Conservation (phyloP, 2,797 vertebrate species). For the Diglossa cyanea region DNA sequence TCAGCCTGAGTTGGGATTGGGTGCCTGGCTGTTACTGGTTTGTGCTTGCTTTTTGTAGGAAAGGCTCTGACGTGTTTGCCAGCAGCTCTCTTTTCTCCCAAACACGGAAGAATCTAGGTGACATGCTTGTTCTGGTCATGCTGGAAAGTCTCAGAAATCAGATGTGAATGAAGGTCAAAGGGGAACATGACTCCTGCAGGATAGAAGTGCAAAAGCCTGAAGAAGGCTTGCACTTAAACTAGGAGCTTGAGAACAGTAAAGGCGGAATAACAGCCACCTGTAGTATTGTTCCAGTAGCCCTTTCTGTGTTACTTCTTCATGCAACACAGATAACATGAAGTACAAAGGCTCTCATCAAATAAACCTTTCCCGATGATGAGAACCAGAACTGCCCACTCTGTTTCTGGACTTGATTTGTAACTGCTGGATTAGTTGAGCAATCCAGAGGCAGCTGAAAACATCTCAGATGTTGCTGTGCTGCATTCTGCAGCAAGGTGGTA, state of each 20-base stretch:
- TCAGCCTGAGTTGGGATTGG: rapidly evolving
- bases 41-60: neutral
- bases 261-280: neutral
- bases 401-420: neutral
- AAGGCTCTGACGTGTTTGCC: neutral
- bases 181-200: neutral
- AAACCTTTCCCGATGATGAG: neutral
- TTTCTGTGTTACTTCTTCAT: neutral
- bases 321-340: neutral
- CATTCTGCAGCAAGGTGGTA: neutral
- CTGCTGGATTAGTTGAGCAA: neutral
- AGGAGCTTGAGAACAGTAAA: neutral
- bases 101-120: neutral
- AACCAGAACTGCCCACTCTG: neutral
- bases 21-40: neutral
- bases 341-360: neutral
- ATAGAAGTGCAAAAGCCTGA: neutral
- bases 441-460: neutral
- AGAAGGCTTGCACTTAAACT: neutral
- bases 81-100: neutral
- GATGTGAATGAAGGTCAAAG: neutral
- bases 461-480: neutral
- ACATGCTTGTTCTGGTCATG: neutral
- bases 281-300: neutral
- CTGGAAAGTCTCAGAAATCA: neutral